Conservation (phyloP, 2,113 vertebrate genomes). For the Macrotis lagotis region DNA sequence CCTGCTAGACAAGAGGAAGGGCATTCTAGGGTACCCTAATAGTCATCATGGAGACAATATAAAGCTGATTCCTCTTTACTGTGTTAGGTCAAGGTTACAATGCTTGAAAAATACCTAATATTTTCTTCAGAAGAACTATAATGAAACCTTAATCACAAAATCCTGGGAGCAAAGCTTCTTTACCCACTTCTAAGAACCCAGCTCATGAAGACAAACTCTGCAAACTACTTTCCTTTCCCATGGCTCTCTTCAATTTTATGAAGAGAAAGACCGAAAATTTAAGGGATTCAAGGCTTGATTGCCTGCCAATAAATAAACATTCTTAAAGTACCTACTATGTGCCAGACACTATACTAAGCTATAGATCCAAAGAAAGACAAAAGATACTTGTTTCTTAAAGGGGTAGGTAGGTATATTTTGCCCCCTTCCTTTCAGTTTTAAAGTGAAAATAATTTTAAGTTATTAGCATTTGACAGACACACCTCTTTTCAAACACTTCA, state of each 20-base stretch:
- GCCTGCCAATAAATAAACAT: not conserved
- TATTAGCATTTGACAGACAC: not conserved
- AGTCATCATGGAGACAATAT: not conserved
- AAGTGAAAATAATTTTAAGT: not conserved
- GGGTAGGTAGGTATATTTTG: not conserved
- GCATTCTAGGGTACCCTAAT: not conserved
- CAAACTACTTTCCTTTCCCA: not conserved
- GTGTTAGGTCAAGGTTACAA: not conserved
- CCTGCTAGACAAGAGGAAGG: not conserved
- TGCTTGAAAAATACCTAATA: not conserved
- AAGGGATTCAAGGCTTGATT: not conserved
- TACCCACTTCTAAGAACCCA: not conserved
- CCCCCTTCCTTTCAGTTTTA: not conserved
- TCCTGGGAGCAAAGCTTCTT: not conserved
- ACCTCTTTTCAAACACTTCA: not conserved
- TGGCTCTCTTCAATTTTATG: not conserved
- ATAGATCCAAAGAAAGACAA: not conserved
- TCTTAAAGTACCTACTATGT: not conserved
- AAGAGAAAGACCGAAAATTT: not conserved
- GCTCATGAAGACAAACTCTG: not conserved
- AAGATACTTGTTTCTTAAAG: not conserved
- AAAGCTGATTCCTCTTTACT: not conserved
- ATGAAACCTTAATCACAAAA: not conserved
- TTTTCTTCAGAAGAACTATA: not conserved
- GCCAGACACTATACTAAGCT: not conserved